Base-by-base conservation (phyloP, 2,888 invertebrate genomes). In the Notodonta ziczac region DNA sequence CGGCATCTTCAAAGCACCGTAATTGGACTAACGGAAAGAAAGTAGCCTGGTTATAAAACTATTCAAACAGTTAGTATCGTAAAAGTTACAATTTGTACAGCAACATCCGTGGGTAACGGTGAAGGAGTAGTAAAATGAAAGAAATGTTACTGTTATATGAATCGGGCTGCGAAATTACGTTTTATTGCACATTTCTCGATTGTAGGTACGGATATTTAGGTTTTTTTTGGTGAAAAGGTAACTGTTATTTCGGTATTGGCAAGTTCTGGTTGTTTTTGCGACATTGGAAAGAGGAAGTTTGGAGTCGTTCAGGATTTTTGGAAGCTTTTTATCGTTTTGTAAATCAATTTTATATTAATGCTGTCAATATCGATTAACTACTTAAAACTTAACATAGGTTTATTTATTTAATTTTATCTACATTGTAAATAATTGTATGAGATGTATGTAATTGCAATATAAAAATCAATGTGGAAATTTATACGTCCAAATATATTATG, bases 1-100 rank as follows among this genome's bases (percentile, higher is more conserved):
- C 91, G 92, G 89, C 75, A 59, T 61, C 70, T 80, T 84, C 87
- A 90, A 90, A 90, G 83, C 61, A 73, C 70, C 74, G 72, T 82
- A 89, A 89, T 83, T 88, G 77, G 86, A 65, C 81, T 92, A 88
- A 88, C 88, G 86, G 88, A 83, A 87, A 87, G 88, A 89, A 89
- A 89, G 89, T 88, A 88, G 87, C 86, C 54, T 57, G 71, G 89
- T 88, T 87, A 87, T 84, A 87, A 86, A 87, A 77, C 73, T 78
- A 68, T 83, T 78, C 70, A 74, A 78, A 80, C 76, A 66, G 77
- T 76, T 74, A 69, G 53, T 46, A 74, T 72, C 78, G 80, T 86
- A 87, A 87, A 87, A 71, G 69, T 69, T 77, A 70, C 70, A 70
- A 65, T 69, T 65, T n/a, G n/a, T n/a, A n/a, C n/a, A 68, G 78